Base-by-base conservation (phyloP, 2,797 vertebrate species). In the Triplophysa bombifrons region DNA sequence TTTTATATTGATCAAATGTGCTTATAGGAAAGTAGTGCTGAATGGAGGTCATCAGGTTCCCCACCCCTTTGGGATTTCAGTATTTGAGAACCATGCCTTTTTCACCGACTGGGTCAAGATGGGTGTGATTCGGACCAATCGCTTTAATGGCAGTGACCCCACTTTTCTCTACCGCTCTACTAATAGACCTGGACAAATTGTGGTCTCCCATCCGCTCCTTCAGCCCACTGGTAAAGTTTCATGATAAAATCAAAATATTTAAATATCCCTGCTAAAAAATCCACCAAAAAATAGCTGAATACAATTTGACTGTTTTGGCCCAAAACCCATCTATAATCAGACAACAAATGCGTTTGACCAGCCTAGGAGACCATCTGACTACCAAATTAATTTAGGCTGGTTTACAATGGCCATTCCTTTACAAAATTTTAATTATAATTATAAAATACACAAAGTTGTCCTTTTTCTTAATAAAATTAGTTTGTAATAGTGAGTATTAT, bases 91-190 rank as follows among this genome's bases (percentile, higher is more conserved):
- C 84, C 90, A 93, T 0, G 83, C 92, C 0, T 94, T 92, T 86
- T 93, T 94, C 84, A 93, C 92, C 9, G 93, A 94, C 82, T 93
- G 92, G 92, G 85, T 88, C 55, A 93, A 93, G 84, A 93, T 94
- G 93, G 93, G 86, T 14, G 80, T 94, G 48, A 65, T 94, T 41
- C 89, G 89, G 82, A 76, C 92, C 44, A 92, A 93, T 69, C 87
- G 92, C n/a, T 94, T 94, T 84, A 92, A 89, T 0, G 92, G 90
- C 76, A 92, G 87, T 81, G 82, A 88, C 80, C 86, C 89, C 1
- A 50, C 82, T 0, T 84, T 93, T 61, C 85, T 94, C 2, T 93
- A 92, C 82, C 89, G 87, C 6, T 91, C 92, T 0, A 48, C 89
- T 0, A 89, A 84, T 20, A 84, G 73, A 6, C 93, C 93, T 0